Evolutionary conservation across 1,140 invertebrate species (phyloP), one percentile per base, ranked within the genome.

Genomic region (Aphidius ervi): DNA sequence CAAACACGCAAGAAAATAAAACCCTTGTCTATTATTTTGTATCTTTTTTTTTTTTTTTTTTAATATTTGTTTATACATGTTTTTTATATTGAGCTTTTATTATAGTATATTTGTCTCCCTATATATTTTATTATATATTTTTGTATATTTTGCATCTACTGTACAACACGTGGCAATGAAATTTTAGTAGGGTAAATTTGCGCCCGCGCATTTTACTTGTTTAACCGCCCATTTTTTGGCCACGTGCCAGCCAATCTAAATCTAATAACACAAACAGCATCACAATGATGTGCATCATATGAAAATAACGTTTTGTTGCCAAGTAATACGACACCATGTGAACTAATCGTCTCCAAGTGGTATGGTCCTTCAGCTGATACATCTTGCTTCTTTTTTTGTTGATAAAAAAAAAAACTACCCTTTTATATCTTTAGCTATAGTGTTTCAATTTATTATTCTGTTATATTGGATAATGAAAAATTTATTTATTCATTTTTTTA

Each of bases 181-280:
- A 37, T 54, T 37, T 8, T 8, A 8, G 42, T 2, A 8, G 39
- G 52, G 37, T 37, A 40, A 37, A 5, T 42, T 54, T 54, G 52
- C 52, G 52, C 52, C 40, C 40, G 47, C 58, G 67, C 59, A 56
- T 68, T 40, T 50, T 31, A 31, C 23, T 31, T 31, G 23, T 31
- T 31, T 31, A 31, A 31, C 58, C 63, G 58, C 57, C 58, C 48
- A 8, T 6, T 31, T 49, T 6, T 41, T 9, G 9, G 63, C 65
- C 73, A 73, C 73, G 74, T 71, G 73, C 55, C 65, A 58, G 59
- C 66, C 75, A 74, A 77, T 76, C 74, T 70, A 75, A 77, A 77
- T 77, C 75, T 77, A 77, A 77, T 77, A 77, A 77, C 67, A 65
- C 74, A 77, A 77, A 76, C 75, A 76, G 68, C 69, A 63, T 68